A percentile compares a stretch with the other conserved stretches of the same genome.
phyloP scores from a whole-genome alignment of 1,140 invertebrate species.

The Cotesia vestalis region DNA sequence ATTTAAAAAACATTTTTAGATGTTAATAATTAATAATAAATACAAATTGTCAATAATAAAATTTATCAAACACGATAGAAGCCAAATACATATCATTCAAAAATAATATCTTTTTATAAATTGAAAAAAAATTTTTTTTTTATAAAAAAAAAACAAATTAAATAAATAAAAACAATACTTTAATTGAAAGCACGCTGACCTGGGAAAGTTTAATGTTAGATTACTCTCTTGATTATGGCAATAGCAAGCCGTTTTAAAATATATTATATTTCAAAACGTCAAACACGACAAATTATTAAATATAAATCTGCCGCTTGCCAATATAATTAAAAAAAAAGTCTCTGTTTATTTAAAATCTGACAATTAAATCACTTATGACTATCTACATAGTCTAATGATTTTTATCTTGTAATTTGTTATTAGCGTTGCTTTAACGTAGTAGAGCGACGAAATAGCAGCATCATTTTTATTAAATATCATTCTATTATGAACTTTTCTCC shows the following conservation, averaged over 20 bases:
- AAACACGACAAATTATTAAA: conserved; percentile 40
- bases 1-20: no score
- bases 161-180: conserved; percentile 40
- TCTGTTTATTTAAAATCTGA: conserved; percentile 35
- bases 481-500: neutral
- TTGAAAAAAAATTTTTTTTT: neutral
- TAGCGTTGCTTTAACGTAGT: conserved; percentile 61
- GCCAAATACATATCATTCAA: no score
- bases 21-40: no score
- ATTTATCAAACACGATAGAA: no score
- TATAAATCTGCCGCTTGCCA: conserved; percentile 39
- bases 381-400: conserved; percentile 45
- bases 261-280: conserved; percentile 41
- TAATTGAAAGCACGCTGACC: conserved; percentile 50
- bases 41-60: no score
- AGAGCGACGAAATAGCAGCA: conserved; percentile 63
- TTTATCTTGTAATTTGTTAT: conserved; percentile 48
- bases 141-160: conserved; percentile 29
- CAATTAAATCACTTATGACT: conserved; percentile 44
- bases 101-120: neutral
- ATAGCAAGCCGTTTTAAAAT: conserved; percentile 51
- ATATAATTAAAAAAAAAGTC: conserved; percentile 37
- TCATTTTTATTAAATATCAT: conserved; percentile 30
- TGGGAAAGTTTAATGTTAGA: conserved; percentile 53
- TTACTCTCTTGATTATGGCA: conserved; percentile 45